Conservation (phyloP, 2,797 vertebrate genomes). For the Anomalospiza imberbis region DNA sequence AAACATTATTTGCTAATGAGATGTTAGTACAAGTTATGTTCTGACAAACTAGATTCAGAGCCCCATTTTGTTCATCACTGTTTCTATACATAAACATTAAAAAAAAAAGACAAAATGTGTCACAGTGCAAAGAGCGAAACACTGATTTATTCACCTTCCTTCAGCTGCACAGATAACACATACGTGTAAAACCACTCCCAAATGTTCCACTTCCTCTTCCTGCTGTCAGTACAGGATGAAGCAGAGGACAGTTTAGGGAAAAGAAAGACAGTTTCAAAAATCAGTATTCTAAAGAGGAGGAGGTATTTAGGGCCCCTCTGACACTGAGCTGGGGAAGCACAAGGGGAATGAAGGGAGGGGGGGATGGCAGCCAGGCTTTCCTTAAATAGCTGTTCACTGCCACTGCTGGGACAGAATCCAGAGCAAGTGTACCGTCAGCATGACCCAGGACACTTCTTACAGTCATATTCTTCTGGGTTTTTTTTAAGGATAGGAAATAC, state of each 20-base stretch:
- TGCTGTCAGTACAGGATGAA: background rate
- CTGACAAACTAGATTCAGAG: background rate
- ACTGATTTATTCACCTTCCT: background rate
- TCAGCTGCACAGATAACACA: background rate
- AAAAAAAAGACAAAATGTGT: background rate
- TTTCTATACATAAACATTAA: background rate
- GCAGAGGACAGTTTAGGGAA: background rate
- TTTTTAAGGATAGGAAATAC: background rate
- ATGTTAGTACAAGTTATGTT: background rate
- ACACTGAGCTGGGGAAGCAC: background rate
- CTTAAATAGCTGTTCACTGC: background rate
- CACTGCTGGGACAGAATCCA: background rate
- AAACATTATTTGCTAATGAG: background rate
- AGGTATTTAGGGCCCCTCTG: background rate
- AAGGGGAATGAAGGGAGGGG: background rate
- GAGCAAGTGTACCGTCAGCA: rapidly evolving
- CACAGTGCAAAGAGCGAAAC: background rate
- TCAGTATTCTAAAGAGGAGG: background rate
- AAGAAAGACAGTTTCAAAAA: background rate
- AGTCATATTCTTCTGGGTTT: background rate
- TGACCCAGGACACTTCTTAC: background rate
- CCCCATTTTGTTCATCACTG: background rate
- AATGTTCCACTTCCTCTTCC: background rate
- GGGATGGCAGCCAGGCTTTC: background rate
- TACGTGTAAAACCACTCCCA: background rate